Conservation (phyloP, 1,140 invertebrate genomes). For the Cydia pomonella region DNA sequence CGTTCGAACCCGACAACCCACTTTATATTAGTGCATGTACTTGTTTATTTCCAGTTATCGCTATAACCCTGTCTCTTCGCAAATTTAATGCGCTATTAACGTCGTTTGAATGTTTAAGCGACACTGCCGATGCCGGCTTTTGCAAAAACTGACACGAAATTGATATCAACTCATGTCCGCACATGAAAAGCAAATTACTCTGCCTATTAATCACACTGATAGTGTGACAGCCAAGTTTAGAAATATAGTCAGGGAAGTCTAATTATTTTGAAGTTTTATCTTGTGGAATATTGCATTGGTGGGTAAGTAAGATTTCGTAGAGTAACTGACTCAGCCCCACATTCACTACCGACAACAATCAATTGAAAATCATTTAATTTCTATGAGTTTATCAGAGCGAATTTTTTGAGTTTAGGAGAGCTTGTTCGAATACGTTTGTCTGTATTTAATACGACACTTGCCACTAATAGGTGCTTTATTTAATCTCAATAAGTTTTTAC, state of each 20-base stretch:
- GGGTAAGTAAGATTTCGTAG: too few relatives aligned
- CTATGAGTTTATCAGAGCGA: too few relatives aligned
- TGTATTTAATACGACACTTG: not conserved
- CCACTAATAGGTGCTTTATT: too few relatives aligned
- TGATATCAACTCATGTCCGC: slow-evolving; percentile 21
- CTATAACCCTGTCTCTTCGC: not conserved
- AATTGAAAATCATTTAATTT: too few relatives aligned
- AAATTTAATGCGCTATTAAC: slow-evolving; percentile 7
- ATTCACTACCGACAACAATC: too few relatives aligned
- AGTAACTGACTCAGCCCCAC: too few relatives aligned
- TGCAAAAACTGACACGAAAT: slow-evolving; percentile 17
- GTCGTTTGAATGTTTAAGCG: slow-evolving; percentile 14
- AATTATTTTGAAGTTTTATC: not conserved
- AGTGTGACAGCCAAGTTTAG: not conserved
- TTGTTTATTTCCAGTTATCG: not conserved
- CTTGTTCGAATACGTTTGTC: not conserved
- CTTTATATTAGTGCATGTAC: slow-evolving; percentile 1
- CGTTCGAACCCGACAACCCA: not conserved
- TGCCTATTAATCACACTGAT: not conserved
- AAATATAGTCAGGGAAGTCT: not conserved
- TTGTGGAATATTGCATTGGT: too few relatives aligned
- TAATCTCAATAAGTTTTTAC: too few relatives aligned
- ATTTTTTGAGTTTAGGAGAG: too few relatives aligned
- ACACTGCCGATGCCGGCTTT: not conserved
- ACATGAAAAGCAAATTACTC: slow-evolving; percentile 10